Conservation (phyloP, 2,888 invertebrate species). For the Phyto melanocephala region DNA sequence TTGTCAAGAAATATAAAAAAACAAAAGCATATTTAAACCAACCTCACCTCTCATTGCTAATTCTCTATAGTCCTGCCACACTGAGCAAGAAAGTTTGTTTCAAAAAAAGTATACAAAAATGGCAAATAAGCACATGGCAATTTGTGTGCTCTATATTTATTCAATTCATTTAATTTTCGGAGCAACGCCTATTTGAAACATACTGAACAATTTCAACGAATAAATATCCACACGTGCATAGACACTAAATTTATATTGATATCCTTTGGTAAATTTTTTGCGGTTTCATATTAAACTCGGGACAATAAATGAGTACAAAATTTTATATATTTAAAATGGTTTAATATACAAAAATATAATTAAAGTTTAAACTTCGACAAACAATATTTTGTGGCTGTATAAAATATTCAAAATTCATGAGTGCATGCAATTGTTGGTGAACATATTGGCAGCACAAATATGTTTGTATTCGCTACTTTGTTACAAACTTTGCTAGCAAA, state of each 20-base stretch:
- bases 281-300: not conserved
- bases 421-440: too few species aligned
- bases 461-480: too few species aligned
- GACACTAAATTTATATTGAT: not conserved
- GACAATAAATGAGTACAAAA: not conserved
- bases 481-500: too few species aligned
- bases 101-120: too few species aligned
- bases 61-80: slow-evolving; percentile 1
- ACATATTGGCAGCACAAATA: too few species aligned
- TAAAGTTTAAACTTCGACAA: too few species aligned
- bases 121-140: not conserved
- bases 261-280: not conserved
- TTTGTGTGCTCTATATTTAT: slow-evolving; percentile 31
- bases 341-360: too few species aligned
- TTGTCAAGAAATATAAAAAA: not conserved
- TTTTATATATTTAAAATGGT: too few species aligned
- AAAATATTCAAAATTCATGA: too few species aligned
- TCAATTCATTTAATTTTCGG: slow-evolving; percentile 52
- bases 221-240: not conserved
- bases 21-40: not conserved
- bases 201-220: not conserved
- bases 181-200: slow-evolving; percentile 19
- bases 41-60: slow-evolving; percentile 2
- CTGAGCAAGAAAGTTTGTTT: not conserved
- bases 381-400: too few species aligned